Evolutionary conservation across 2,113 vertebrate species (phyloP).

Genomic region (Fregata magnificens): DNA sequence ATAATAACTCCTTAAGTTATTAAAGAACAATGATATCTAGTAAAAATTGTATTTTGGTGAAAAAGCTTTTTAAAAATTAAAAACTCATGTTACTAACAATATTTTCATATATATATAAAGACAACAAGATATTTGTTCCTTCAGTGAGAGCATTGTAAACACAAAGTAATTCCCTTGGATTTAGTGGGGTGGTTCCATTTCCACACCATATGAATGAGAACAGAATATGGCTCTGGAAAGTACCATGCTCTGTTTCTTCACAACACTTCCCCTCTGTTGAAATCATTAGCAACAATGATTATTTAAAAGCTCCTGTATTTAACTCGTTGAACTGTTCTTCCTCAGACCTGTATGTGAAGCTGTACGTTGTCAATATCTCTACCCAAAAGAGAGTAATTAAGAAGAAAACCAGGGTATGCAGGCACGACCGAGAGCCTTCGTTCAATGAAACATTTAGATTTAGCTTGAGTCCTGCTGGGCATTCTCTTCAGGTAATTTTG

Average conservation of each 20-base stretch:
- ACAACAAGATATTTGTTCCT: not conserved
- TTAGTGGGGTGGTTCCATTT: not conserved
- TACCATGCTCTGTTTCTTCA: not conserved
- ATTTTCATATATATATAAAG: not conserved
- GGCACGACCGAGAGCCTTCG: constrained; percentile 95
- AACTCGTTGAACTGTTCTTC: constrained; percentile 33
- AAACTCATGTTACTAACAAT: not conserved
- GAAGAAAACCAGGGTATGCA: constrained; percentile 98
- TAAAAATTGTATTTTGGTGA: not conserved
- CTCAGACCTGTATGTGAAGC: constrained; percentile 95
- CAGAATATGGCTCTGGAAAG: not conserved
- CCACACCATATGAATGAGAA: not conserved
- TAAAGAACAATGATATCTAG: not conserved
- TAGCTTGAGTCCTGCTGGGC: constrained; percentile 92
- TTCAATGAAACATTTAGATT: constrained; percentile 99
- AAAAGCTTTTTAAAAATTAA: not conserved
- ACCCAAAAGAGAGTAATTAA: constrained; percentile 97
- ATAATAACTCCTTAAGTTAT: not conserved
- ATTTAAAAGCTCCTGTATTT: not conserved
- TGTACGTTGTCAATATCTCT: constrained; percentile 95
- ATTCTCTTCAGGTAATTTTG: constrained; percentile 92
- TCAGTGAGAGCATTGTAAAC: not conserved
- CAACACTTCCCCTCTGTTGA: not conserved
- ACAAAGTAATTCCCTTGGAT: not conserved
- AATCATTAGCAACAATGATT: not conserved